Base-by-base conservation (phyloP, 2,797 vertebrate genomes). In the Echiichthys vipera region DNA sequence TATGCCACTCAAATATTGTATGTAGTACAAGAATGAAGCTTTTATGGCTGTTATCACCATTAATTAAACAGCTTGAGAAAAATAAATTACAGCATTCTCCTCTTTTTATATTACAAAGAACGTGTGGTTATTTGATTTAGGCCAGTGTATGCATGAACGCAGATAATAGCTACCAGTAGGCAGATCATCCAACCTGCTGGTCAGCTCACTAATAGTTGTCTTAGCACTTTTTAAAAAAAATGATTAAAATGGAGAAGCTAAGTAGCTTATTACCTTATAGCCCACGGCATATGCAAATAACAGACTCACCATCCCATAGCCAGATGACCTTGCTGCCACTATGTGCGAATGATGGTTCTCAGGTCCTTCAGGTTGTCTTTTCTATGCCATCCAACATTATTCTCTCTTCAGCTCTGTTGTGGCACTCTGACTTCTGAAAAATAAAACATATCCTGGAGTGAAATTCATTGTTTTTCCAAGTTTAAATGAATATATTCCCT, bases 381-480 rank as follows among this genome's bases (percentile, higher is more conserved):
- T 63, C 71, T 32, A n/a, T 56, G 76, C 66, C 75, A 74, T 56
- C 54, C 57, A 76, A 65, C 70, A 76, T 71, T 65, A 71, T 57
- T 82, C 74, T 74, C 36, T 72, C 34, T 72, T 30, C 3, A 39
- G 66, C 66, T 42, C 30, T 6, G 29, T 65, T 56, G 78, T 70
- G 71, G 49, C 36, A 53, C 61, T 77, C 68, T 13, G 37, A 77
- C 63, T 79, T 78, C 85, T 89, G 77, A 65, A 84, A 87, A 84
- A 85, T 42, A 86, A 74, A 84, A 74, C 76, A 80, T 49, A 79
- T 69, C 63, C 74, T 5, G 7, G 24, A 68, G 81, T 89, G 47
- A 89, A 85, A 81, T 76, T 89, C 78, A 87, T 89, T 93, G 84
- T 92, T 89, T 75, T 80, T 74, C 27, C n/a, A 65, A 85, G 54